A percentile compares a stretch with the other conserved stretches of the same genome.
Evolutionary conservation across 2,888 invertebrate species (phyloP).

Genomic region (Acleris literana): DNA sequence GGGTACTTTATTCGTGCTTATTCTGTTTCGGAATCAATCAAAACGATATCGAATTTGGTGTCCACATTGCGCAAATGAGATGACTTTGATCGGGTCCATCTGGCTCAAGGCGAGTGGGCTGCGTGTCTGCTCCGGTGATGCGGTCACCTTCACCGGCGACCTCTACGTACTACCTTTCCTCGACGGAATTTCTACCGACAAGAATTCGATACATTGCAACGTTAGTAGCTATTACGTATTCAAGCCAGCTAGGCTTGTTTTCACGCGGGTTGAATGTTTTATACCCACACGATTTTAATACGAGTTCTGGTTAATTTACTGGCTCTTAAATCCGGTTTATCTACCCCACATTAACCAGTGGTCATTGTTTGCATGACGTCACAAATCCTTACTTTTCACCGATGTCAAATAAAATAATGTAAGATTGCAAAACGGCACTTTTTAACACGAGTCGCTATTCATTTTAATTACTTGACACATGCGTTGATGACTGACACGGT

Average conservation of each 20-base stretch:
- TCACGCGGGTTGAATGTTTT: slow-evolving; percentile 4
- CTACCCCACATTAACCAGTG: neutral
- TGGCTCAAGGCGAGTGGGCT: slow-evolving; percentile 72
- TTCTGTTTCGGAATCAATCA: slow-evolving; percentile 11
- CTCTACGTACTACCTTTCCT: slow-evolving; percentile 66
- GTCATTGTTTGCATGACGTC: neutral
- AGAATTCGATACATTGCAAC: slow-evolving; percentile 22
- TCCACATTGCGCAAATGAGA: slow-evolving; percentile 39
- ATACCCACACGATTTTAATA: slow-evolving; percentile 11
- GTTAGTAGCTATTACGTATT: slow-evolving; percentile 16
- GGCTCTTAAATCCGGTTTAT: no score
- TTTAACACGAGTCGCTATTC: neutral
- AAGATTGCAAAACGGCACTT: neutral
- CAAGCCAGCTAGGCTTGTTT: slow-evolving; percentile 18
- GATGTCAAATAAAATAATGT: neutral
- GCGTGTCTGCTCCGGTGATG: slow-evolving; percentile 55
- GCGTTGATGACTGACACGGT: neutral
- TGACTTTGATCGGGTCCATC: slow-evolving; percentile 54
- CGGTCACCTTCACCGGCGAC: slow-evolving; percentile 70
- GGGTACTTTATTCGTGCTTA: no score
- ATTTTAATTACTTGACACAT: neutral
- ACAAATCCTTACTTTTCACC: neutral
- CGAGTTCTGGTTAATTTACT: no score
- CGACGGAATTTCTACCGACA: slow-evolving; percentile 60
- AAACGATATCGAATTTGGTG: slow-evolving; percentile 7